Evolutionary conservation across 30 jellyfish, hydroid and myxozoan species (phyloP).

Genomic region (Sanderia malayensis): DNA sequence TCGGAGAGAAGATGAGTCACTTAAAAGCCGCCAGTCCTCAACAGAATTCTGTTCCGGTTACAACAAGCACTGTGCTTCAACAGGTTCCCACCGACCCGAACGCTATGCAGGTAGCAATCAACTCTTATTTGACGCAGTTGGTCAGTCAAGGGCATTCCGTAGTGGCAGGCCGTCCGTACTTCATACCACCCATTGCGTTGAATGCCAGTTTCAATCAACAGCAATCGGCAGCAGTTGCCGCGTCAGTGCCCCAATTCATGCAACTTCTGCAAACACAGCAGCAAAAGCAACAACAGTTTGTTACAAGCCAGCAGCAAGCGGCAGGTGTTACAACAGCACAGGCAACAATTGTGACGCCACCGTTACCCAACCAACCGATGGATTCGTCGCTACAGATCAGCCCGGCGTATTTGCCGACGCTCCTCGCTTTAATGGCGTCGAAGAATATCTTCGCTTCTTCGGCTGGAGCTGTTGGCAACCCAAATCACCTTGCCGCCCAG

Average conservation of each 20-base stretch:
- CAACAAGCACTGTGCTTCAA: slow-evolving; percentile 2
- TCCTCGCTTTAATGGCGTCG: slow-evolving; percentile 30
- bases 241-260: slow-evolving; percentile 22
- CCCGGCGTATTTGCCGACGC: slow-evolving; percentile 44
- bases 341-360: too few relatives aligned
- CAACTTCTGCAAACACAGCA: slow-evolving; percentile 52
- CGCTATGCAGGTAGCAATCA: slow-evolving; percentile 22
- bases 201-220: slow-evolving; percentile 18
- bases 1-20: slow-evolving; percentile 24
- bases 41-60: not conserved
- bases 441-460: slow-evolving; percentile 16
- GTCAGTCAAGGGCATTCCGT: slow-evolving; percentile 29
- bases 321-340: too few relatives aligned
- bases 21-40: slow-evolving; percentile 50
- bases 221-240: too few relatives aligned
- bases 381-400: slow-evolving; percentile 29
- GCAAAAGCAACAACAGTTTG: slow-evolving; percentile 1
- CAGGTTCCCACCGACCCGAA: slow-evolving; percentile 36
- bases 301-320: not conserved
- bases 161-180: slow-evolving; percentile 45
- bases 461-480: not conserved
- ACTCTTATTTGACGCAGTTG: slow-evolving; percentile 40
- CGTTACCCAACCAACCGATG: not conserved
- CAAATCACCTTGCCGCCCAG: slow-evolving; percentile 3
- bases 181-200: slow-evolving; percentile 33